These are phyloP conservation scores for Clitarchus hookeri DNA, from an alignment of 2,888 invertebrate species.

Conservation along the genomic window DNA sequence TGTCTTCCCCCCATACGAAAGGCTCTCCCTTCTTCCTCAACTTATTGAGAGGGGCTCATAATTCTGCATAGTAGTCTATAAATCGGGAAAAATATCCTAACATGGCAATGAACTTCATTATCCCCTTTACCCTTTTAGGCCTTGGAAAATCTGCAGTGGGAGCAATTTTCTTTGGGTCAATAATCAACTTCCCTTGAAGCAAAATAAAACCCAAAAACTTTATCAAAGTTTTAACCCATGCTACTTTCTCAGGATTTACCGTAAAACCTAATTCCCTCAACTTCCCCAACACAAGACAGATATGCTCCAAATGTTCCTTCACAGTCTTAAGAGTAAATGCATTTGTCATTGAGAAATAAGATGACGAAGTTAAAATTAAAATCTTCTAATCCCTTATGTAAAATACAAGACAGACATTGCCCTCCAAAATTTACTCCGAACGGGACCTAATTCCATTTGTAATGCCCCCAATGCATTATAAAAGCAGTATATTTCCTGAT, in stretches of 20 bases:
- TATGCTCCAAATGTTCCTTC: background rate
- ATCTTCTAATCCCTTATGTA: no score
- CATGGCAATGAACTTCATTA: background rate
- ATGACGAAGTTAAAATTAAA: no score
- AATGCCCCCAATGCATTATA: no score
- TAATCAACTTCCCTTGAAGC: background rate
- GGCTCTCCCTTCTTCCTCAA: background rate
- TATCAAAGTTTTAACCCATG: background rate
- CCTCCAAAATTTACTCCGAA: no score
- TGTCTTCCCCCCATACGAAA: background rate
- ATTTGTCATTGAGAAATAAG: no score
- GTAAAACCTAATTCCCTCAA: background rate
- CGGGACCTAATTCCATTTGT: no score
- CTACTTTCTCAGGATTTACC: background rate
- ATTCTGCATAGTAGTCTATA: background rate
- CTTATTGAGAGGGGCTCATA: background rate
- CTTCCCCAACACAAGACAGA: background rate
- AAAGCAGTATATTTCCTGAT: no score
- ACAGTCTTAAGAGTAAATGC: background rate
- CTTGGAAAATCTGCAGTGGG: background rate
- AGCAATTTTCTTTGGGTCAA: background rate
- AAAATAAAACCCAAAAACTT: background rate
- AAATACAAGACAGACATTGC: no score
- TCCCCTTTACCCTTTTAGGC: background rate
- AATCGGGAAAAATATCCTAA: background rate